A percentile compares a stretch with the other conserved stretches of the same genome.
Evolutionary conservation across 2,888 invertebrate species (phyloP).

Genomic region (Euphydryas editha): DNA sequence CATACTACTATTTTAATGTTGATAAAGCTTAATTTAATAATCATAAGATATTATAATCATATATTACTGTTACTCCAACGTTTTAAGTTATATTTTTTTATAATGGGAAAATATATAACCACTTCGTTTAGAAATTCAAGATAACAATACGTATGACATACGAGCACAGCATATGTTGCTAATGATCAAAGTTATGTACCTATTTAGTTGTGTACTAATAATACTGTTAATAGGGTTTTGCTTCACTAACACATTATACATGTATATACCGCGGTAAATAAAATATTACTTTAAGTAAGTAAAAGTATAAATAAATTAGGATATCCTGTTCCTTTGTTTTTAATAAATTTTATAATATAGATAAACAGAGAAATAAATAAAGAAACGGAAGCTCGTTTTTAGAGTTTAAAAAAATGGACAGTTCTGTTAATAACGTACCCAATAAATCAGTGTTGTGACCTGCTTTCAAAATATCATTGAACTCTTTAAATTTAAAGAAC

Average conservation of each 20-base stretch:
- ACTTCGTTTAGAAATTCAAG: neutral
- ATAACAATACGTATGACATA: constrained; percentile 12
- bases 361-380: constrained; percentile 36
- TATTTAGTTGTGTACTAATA: constrained; percentile 16
- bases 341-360: too few relatives aligned
- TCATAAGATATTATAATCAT: too few relatives aligned
- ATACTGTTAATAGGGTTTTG: constrained; percentile 8
- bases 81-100: neutral
- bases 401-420: constrained; percentile 18
- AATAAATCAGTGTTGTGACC: constrained; percentile 25
- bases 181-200: constrained; percentile 24
- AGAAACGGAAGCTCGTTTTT: constrained; percentile 41
- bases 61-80: too few relatives aligned
- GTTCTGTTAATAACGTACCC: constrained; percentile 24
- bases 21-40: too few relatives aligned
- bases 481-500: constrained; percentile 26
- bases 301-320: too few relatives aligned
- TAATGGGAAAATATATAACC: neutral
- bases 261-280: neutral
- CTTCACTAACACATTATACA: neutral
- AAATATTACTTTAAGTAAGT: neutral
- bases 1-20: too few relatives aligned
- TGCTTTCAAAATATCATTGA: constrained; percentile 22
- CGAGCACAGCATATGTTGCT: constrained; percentile 19
- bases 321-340: too few relatives aligned